A percentile compares a stretch with the other conserved stretches of the same genome.
phyloP scores from a whole-genome alignment of 2,797 vertebrate species.

The Sardinella longiceps region DNA sequence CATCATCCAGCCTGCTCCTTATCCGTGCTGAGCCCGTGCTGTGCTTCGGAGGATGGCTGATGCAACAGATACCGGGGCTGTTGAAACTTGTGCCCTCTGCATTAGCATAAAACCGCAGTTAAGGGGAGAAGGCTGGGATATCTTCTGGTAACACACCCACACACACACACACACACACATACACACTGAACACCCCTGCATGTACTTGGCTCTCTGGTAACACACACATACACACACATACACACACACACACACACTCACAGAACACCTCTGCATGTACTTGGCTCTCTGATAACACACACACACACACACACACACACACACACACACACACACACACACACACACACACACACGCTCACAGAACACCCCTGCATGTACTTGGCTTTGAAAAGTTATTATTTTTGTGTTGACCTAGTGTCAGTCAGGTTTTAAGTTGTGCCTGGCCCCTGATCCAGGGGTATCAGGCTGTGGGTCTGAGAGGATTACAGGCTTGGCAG shows the following conservation, averaged over 20 bases:
- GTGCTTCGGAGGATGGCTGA: not conserved
- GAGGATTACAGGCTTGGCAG: not conserved
- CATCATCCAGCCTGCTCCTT: not conserved
- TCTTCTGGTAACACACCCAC: not conserved
- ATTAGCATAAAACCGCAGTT: constrained; percentile 8
- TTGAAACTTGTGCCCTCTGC: constrained; percentile 14
- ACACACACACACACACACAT: not conserved
- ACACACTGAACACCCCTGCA: not conserved
- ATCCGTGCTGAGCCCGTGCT: not conserved
- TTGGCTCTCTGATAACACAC: not conserved
- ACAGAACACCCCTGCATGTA: not conserved
- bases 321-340: not conserved
- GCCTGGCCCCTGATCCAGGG: not conserved
- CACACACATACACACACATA: not conserved
- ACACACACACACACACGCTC: not conserved
- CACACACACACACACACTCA: not conserved
- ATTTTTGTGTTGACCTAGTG: constrained; percentile 8
- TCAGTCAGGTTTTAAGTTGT: not conserved
- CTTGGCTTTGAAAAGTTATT: constrained; percentile 19
- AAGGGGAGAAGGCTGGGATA: constrained; percentile 12
- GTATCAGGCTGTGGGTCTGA: not conserved
- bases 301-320: not conserved
- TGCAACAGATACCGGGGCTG: constrained; percentile 14
- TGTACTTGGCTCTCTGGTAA: too few species aligned
- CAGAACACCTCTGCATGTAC: not conserved